phyloP scores from a whole-genome alignment of 92 coral and sea anemone species.

The Hydrozoanthus gracilis region DNA sequence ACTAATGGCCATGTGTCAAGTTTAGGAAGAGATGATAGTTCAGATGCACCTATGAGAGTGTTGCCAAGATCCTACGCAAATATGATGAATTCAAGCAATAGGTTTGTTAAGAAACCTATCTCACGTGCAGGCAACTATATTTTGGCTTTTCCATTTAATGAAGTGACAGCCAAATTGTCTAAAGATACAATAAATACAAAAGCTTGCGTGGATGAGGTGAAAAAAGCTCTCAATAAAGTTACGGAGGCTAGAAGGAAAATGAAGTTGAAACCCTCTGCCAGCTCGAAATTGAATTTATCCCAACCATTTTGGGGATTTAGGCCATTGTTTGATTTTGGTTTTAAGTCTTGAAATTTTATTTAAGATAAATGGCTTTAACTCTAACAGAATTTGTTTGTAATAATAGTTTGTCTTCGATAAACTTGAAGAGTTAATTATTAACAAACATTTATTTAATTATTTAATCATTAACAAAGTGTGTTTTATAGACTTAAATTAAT shows the following conservation, averaged over 20 bases:
- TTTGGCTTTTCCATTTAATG: slow-evolving; percentile 84
- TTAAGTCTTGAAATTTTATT: not conserved
- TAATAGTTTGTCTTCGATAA: too few relatives aligned
- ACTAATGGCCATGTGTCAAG: not conserved
- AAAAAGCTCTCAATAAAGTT: slow-evolving; percentile 59
- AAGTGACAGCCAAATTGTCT: slow-evolving; percentile 62
- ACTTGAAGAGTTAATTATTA: too few relatives aligned
- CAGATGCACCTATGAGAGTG: slow-evolving; percentile 8
- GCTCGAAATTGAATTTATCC: slow-evolving; percentile 57
- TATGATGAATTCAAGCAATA: slow-evolving; percentile 22
- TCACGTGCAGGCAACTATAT: slow-evolving; percentile 73
- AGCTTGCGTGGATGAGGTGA: slow-evolving; percentile 75
- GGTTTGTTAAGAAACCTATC: slow-evolving; percentile 43
- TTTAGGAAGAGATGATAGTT: not conserved
- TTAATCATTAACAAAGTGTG: too few relatives aligned
- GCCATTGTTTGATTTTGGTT: slow-evolving; percentile 36
- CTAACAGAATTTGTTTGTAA: too few relatives aligned
- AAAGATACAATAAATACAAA: slow-evolving; percentile 59
- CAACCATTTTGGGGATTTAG: slow-evolving; percentile 87
- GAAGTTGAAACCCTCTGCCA: not conserved
- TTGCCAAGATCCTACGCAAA: slow-evolving; percentile 31
- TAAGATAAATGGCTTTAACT: too few relatives aligned
- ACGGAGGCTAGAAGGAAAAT: slow-evolving; percentile 43
- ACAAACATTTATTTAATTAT: too few relatives aligned
- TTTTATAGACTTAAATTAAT: too few relatives aligned